Evolutionary conservation across 2,797 vertebrate species (phyloP).

Genomic region (Denticeps clupeoides): DNA sequence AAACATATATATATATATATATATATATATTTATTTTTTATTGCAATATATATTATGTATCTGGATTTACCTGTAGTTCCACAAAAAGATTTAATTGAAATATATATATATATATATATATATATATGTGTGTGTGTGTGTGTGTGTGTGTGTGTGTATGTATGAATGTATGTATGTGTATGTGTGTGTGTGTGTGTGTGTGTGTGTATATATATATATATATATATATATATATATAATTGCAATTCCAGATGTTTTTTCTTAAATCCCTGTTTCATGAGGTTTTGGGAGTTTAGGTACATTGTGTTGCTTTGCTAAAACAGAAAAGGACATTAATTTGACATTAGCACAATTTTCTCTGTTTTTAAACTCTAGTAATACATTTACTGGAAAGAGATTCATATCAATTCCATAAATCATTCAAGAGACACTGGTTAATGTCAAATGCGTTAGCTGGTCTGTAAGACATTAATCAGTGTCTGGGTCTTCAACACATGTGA

Average conservation of each 20-base stretch:
- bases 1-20: no score
- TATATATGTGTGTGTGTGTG: no score
- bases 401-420: slow-evolving; percentile 98
- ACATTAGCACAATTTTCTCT: slow-evolving; percentile 71
- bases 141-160: no score
- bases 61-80: no score
- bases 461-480: slow-evolving; percentile 69
- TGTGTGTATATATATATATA: no score
- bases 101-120: no score
- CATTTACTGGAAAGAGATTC: slow-evolving; percentile 95
- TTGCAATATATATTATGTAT: no score
- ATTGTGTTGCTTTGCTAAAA: slow-evolving; percentile 67
- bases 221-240: no score
- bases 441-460: slow-evolving; percentile 80
- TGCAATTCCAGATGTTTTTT: not conserved
- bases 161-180: no score
- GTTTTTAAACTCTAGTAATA: slow-evolving; percentile 77
- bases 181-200: no score
- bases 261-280: slow-evolving; percentile 28
- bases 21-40: no score
- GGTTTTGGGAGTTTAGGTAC: slow-evolving; percentile 55
- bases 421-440: slow-evolving; percentile 76
- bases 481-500: slow-evolving; percentile 48
- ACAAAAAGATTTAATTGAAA: no score
- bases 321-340: slow-evolving; percentile 75